Conservation (phyloP, 2,113 vertebrate genomes). For the Sander vitreus region DNA sequence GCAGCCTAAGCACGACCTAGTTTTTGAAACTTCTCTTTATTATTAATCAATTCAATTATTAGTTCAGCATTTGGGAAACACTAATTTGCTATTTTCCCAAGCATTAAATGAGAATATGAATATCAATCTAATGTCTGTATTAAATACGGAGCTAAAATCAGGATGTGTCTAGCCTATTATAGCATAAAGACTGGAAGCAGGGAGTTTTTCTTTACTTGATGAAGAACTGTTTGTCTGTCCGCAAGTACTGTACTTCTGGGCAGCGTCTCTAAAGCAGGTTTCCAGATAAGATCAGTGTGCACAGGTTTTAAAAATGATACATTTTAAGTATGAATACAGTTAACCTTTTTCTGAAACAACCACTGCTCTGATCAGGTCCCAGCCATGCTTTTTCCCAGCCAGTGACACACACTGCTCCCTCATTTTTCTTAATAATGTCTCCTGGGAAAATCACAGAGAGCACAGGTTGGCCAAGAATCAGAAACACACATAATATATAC, state of each 20-base stretch:
- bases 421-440: slow-evolving; percentile 68
- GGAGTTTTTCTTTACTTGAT: not conserved
- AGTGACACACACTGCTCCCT: slow-evolving; percentile 67
- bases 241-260: not conserved
- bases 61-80: not conserved
- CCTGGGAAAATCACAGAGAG: slow-evolving; percentile 32
- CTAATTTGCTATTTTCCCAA: not conserved
- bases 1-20: not conserved
- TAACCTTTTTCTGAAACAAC: slow-evolving; percentile 83
- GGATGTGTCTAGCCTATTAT: not conserved
- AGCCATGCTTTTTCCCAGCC: slow-evolving; percentile 73
- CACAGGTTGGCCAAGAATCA: not conserved
- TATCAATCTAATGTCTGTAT: not conserved
- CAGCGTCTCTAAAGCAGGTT: not conserved
- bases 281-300: not conserved
- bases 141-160: not conserved
- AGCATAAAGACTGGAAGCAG: not conserved
- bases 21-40: not conserved
- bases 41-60: not conserved
- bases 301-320: not conserved
- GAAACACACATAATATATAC: not conserved
- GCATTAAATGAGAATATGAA: too few species aligned
- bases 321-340: not conserved
- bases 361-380: slow-evolving; percentile 79
- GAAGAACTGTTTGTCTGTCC: not conserved